Evolutionary conservation across 2,113 vertebrate genomes (phyloP), one percentile per base, ranked within the genome.

Genomic region (Pyxicephalus adspersus): DNA sequence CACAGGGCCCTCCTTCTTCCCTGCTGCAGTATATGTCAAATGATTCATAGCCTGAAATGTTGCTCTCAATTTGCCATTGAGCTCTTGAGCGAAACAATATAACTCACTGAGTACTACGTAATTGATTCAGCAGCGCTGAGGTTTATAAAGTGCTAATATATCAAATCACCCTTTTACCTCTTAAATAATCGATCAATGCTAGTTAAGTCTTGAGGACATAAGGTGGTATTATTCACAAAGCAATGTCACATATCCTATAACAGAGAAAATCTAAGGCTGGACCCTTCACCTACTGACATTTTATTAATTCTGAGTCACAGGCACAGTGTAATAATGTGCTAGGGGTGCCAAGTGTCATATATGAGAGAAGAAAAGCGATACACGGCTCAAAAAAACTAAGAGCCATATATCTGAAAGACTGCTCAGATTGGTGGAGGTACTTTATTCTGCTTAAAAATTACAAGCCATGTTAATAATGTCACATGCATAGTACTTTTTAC

Each of bases 81-180:
- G 45, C 61, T 66, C 80, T 57, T 75, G 63, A 82, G 70, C n/a
- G 64, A 82, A 82, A 75, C 80, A 75, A 64, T 66, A 82, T 75
- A 82, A 82, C 80, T 65, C 75, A 82, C 61, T 66, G 61, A 75
- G 54, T 82, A 82, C 51, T 82, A 75, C 71, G 71, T 82, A 65
- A 82, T 82, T 82, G 45, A 70, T 66, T 57, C 63, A 75, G 70
- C 51, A 19, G 34, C 22, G 2, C 72, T 34, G 13, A 75, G 61
- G 70, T 66, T 74, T 82, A 75, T 82, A 57, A 82, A 82, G 75
- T 55, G 58, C 29, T 82, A 58, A 82, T 82, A 75, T 66, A 82
- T 82, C 71, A 82, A 75, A 15, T 31, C 61, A 74, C 61, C 70
- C 51, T 57, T 66, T 75, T 75, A 13, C 51, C 57, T 58, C 55